Conservation (phyloP, 2,113 vertebrate species). For the Talpa occidentalis region DNA sequence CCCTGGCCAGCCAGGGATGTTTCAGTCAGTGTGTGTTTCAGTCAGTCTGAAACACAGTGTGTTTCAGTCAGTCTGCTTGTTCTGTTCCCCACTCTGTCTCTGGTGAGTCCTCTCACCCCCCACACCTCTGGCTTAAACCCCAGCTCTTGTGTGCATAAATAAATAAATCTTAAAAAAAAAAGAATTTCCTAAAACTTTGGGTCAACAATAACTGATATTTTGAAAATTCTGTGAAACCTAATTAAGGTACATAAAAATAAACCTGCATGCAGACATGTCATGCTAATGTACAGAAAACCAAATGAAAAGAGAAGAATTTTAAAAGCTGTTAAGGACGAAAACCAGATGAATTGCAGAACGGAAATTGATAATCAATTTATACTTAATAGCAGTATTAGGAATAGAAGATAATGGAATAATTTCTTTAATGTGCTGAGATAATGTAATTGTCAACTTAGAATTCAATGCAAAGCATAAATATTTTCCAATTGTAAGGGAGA, state of each 20-base stretch:
- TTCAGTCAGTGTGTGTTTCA: too few species aligned
- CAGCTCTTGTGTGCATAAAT: too few species aligned
- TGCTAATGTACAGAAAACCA: not conserved
- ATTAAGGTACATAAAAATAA: not conserved
- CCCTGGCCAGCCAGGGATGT: too few species aligned
- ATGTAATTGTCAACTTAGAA: not conserved
- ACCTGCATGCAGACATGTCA: not conserved
- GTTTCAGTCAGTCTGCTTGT: too few species aligned
- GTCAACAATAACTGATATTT: not conserved
- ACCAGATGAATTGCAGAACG: not conserved
- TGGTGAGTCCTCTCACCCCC: too few species aligned
- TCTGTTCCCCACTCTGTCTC: too few species aligned
- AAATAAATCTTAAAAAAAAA: too few species aligned
- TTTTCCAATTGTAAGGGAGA: not conserved
- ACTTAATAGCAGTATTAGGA: not conserved
- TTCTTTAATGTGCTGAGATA: not conserved
- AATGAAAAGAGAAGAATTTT: not conserved
- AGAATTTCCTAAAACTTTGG: not conserved
- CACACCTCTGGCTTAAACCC: too few species aligned
- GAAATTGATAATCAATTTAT: not conserved
- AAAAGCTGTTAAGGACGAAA: not conserved
- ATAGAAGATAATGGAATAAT: not conserved
- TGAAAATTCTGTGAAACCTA: not conserved
- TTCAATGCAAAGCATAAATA: not conserved
- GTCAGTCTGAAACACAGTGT: too few species aligned